Percentiles rank a stretch among this genome's conserved stretches.
These are phyloP conservation scores for Acanthoscelides obtectus DNA, from an alignment of 2,888 invertebrate species.

Conservation along the genomic window DNA sequence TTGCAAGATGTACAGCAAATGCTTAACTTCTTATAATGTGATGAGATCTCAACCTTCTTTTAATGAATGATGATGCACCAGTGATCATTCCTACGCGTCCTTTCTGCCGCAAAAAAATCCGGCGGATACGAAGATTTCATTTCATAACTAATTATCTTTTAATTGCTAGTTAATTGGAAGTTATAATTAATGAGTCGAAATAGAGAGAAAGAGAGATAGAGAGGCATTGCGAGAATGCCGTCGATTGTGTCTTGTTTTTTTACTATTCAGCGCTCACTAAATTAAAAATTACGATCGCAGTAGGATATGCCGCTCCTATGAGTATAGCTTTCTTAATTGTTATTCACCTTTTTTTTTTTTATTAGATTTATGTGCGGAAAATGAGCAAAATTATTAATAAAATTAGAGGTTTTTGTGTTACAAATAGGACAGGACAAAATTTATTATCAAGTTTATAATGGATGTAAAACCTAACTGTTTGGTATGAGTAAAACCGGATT, in stretches of 20 bases:
- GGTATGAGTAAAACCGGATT: too few relatives aligned
- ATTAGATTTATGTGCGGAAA: background rate
- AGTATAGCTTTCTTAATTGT: background rate
- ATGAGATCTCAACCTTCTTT: too few relatives aligned
- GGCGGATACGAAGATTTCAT: constrained; percentile 15
- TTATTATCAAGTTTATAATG: background rate
- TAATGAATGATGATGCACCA: background rate
- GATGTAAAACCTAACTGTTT: too few relatives aligned
- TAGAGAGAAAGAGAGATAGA: background rate
- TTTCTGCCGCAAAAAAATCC: background rate
- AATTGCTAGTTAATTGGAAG: constrained; percentile 30
- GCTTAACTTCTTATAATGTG: too few relatives aligned
- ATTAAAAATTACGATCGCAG: background rate
- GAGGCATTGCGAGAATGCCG: background rate
- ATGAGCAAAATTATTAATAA: background rate
- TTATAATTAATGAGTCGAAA: constrained; percentile 20
- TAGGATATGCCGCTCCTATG: background rate
- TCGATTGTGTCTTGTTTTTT: background rate
- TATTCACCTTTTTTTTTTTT: background rate
- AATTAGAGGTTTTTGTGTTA: background rate
- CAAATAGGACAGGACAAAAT: background rate
- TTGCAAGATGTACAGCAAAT: too few relatives aligned
- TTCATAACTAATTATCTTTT: constrained; percentile 32
- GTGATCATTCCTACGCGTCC: background rate
- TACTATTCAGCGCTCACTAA: background rate